Base-by-base conservation (phyloP, 2,888 invertebrate species). In the Callyntrura sp. region DNA sequence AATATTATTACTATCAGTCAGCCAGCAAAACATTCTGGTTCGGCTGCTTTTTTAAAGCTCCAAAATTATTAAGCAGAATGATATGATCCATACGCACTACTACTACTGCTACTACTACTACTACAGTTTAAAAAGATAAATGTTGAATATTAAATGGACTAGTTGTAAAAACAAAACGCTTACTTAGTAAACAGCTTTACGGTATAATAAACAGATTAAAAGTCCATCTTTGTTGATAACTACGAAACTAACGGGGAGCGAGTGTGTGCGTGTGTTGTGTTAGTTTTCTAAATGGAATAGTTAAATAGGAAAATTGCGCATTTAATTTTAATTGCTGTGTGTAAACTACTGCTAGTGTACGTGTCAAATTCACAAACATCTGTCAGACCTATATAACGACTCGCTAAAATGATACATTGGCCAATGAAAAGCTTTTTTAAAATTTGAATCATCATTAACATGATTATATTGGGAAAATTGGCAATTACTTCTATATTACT, bases 231-330 rank as follows among this genome's bases (percentile, higher is more conserved):
- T 73, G 45, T 76, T 73, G 48, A 23, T 25, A n/a, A 23, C 8
- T 20, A 60, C 11, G 20, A 6, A 35, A 35, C 35, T 35, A 35
- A 35, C 35, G 35, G 35, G 6, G 35, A 35, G 35, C 6, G 35
- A 35, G 35, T 35, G 35, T 35, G 35, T 35, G 35, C 35, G 35
- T 35, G 35, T 35, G 35, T 35, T 51, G 25, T 76, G 25, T 76
- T 76, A 23, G 51, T 76, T 76, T 76, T 73, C 73, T 20, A 73
- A 73, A 48, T 73, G 17, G 23, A 23, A 73, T 76, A 25, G 51
- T 76, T 76, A 76, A 25, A 76, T 25, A 76, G 25, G 76, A 76
- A 51, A 76, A 76, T 76, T 76, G 25, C 48, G 25, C 76, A 76
- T 28, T 51, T 76, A 76, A 76, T 51, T 23, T 73, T 73, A 73